These are phyloP conservation scores for Patella ulyssiponensis DNA, from an alignment of 2,888 invertebrate genomes.

Conservation along the genomic window DNA sequence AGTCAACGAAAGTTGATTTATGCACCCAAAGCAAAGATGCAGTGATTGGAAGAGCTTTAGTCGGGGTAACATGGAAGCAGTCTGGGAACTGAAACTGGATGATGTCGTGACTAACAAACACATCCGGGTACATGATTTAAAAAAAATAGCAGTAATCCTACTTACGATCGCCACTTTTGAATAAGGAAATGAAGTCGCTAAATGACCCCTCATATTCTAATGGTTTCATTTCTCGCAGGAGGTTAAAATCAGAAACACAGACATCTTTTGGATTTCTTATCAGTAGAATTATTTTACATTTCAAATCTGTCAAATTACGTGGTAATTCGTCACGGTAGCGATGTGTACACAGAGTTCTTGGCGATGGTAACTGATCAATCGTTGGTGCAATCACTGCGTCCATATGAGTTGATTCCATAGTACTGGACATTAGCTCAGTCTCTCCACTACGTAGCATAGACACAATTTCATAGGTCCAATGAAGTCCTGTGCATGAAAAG, in stretches of 20 bases:
- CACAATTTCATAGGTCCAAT: background rate
- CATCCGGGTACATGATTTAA: no score
- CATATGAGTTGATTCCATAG: background rate
- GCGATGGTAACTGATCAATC: background rate
- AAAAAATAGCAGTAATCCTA: background rate
- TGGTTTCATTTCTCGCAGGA: background rate
- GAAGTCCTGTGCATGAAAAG: background rate
- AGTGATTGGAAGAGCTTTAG: no score
- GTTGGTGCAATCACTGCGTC: background rate
- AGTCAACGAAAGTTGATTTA: no score
- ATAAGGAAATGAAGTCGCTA: background rate
- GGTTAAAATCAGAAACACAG: background rate
- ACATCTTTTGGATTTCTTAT: background rate
- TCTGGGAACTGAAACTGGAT: no score
- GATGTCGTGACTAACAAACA: no score
- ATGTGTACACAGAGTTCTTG: background rate
- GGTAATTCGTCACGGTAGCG: background rate
- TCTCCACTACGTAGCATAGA: background rate
- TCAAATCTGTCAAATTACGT: background rate
- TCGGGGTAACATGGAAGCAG: no score
- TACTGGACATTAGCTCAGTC: background rate
- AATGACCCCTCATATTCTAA: background rate
- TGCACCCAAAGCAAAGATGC: no score
- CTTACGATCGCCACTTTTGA: background rate
- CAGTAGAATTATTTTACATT: background rate